Evolutionary conservation across 2,797 vertebrate species (phyloP).

Genomic region (Platalea minor): DNA sequence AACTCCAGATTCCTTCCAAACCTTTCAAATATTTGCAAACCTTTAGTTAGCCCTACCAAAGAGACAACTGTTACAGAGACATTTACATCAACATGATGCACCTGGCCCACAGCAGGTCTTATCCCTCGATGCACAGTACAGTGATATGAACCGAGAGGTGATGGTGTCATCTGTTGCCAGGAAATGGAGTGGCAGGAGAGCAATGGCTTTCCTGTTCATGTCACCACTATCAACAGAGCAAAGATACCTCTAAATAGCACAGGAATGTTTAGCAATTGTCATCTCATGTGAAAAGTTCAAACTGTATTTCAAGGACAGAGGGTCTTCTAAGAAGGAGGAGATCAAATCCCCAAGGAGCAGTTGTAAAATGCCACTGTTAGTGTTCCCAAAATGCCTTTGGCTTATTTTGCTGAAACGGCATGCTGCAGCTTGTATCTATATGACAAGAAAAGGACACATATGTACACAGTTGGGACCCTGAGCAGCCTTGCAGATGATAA

Average conservation of each 20-base stretch:
- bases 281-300: slow-evolving; percentile 2
- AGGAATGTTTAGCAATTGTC: not conserved
- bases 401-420: not conserved
- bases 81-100: not conserved
- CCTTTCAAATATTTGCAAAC: not conserved
- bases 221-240: not conserved
- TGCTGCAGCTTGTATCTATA: not conserved
- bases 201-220: not conserved
- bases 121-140: not conserved
- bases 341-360: not conserved
- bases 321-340: not conserved
- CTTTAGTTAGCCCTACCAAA: not conserved
- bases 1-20: not conserved
- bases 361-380: not conserved
- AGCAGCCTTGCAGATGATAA: not conserved
- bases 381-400: not conserved
- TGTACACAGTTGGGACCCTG: not conserved
- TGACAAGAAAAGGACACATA: not conserved
- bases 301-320: slow-evolving; percentile 6
- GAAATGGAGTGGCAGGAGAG: not conserved
- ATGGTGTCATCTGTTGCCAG: not conserved
- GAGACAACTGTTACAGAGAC: not conserved
- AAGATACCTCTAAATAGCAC: not conserved
- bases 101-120: not conserved
- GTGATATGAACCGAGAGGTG: not conserved